Percentiles rank a stretch among this genome's conserved stretches.
phyloP scores from a whole-genome alignment of 2,797 vertebrate genomes.

The Poecilia gillii region DNA sequence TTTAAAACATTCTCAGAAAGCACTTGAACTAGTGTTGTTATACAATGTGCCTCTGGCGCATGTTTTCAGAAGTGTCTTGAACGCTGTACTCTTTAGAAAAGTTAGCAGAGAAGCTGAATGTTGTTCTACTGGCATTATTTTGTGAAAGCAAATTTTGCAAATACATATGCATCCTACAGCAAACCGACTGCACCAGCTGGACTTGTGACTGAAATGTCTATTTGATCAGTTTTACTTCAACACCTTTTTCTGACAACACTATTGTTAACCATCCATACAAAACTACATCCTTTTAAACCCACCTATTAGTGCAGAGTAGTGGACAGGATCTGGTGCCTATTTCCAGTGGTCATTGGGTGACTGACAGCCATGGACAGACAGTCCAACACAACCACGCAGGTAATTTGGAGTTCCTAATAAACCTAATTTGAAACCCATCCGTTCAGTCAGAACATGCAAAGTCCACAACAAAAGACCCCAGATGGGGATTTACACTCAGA shows the following conservation, averaged over 20 bases:
- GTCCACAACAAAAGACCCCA: neutral
- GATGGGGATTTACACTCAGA: neutral
- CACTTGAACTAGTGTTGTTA: neutral
- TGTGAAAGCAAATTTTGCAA: conserved; percentile 20
- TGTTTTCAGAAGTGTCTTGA: conserved; percentile 27
- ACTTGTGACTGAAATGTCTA: neutral
- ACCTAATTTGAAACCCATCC: neutral
- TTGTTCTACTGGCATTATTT: conserved; percentile 29
- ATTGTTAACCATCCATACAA: neutral
- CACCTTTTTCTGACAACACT: neutral
- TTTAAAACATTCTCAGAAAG: conserved; percentile 12
- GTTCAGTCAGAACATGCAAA: neutral
- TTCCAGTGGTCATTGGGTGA: neutral
- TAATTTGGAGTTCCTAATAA: neutral
- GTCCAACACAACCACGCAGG: neutral
- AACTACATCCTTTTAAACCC: too few species aligned
- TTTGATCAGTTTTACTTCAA: neutral
- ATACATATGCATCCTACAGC: conserved; percentile 27
- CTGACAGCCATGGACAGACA: neutral
- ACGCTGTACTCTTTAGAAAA: conserved; percentile 35
- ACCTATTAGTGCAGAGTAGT: too few species aligned
- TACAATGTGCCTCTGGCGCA: neutral
- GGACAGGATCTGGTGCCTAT: neutral
- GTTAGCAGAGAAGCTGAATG: conserved; percentile 2
- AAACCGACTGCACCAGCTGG: conserved; percentile 10